Base-by-base conservation (phyloP, 2,113 vertebrate genomes). In the Aphelocoma coerulescens region DNA sequence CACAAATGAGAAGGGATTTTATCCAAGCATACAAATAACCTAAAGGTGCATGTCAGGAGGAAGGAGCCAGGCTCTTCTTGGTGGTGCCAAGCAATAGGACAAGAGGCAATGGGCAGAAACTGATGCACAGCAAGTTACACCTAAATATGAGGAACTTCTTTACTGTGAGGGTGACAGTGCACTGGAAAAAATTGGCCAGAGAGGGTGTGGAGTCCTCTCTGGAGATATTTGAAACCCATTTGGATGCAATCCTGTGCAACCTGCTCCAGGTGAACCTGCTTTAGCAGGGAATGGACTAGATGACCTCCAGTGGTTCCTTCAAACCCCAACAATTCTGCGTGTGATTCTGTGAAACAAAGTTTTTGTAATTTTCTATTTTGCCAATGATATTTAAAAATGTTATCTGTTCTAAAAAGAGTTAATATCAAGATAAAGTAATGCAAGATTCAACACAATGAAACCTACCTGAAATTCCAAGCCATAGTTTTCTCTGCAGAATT, bases 401-500 rank as follows among this genome's bases (percentile, higher is more conserved):
- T 72, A 26, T 20, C 23, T 73, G 22, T 57, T 90, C 10, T 66
- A 76, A 93, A 79, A 0, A 63, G 27, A 65, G 16, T 14, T 74
- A 66, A 75, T 84, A 81, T 76, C 30, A 73, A 91, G 46, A 66
- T 69, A 85, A 62, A 76, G 3, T n/a, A 69, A 83, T 3, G 18
- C 18, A 91, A 77, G 76, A 87, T 75, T 87, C 72, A 92, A 73
- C 10, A 77, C 23, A 52, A 32, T 3, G 11, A 91, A 78, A 54
- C 39, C 54, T 98, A 99, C 99, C 99, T 99, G 99, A 97, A 99
- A 99, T 98, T 99, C 99, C 97, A 99, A 98, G 65, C 99, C 99
- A 95, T 99, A 99, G 97, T 99, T 99, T 98, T 99, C 99, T 97
- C 99, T 98, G 98, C 99, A 99, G 98, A 99, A 99, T 98, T 99